Evolutionary conservation across 2,797 vertebrate species (phyloP).

Genomic region (Chrysolophus pictus): DNA sequence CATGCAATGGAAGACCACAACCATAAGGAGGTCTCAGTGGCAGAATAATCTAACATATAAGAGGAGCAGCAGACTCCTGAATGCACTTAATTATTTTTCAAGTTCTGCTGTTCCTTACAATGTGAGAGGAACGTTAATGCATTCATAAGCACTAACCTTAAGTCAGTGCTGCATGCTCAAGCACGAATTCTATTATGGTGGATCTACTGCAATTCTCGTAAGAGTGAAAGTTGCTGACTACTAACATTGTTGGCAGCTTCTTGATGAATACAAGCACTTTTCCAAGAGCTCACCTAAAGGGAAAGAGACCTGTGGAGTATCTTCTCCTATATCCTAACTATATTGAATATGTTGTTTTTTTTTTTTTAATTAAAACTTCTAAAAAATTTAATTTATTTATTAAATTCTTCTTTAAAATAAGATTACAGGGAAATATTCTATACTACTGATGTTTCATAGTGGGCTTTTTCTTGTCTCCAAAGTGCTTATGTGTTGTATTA

Average conservation of each 20-base stretch:
- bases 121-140: constrained; percentile 23
- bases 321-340: not conserved
- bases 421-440: not conserved
- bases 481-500: not conserved
- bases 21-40: not conserved
- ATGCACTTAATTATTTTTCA: constrained; percentile 35
- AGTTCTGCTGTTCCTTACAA: constrained; percentile 16
- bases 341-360: not conserved
- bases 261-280: not conserved
- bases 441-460: not conserved
- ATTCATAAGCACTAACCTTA: constrained; percentile 67
- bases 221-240: constrained; percentile 42
- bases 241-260: not conserved
- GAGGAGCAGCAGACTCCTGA: not conserved
- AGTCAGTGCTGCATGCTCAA: constrained; percentile 51
- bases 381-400: not conserved
- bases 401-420: not conserved
- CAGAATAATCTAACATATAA: not conserved
- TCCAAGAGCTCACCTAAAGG: not conserved
- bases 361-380: not conserved
- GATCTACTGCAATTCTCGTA: constrained; percentile 61
- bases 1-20: not conserved
- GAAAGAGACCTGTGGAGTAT: not conserved
- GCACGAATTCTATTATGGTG: constrained; percentile 65
- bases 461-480: not conserved